Percentiles rank a stretch among this genome's conserved stretches.
phyloP scores from a whole-genome alignment of 2,113 vertebrate genomes.

The Tiliqua scincoides region DNA sequence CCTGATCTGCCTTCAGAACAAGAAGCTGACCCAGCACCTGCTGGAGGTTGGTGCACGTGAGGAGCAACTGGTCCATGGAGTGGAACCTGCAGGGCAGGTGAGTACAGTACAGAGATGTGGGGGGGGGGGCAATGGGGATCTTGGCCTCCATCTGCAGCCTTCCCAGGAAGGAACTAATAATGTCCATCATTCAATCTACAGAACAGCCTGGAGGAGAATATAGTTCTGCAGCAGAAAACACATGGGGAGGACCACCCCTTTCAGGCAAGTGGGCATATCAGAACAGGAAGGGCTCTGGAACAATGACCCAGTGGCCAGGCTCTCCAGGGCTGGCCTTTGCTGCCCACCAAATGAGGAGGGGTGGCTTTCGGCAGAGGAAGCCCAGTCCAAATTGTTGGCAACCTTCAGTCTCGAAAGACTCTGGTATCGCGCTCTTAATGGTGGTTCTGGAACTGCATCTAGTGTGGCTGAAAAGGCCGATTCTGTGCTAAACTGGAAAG shows the following conservation, averaged over 20 bases:
- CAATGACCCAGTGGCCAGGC: fast-evolving
- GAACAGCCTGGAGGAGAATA: background rate
- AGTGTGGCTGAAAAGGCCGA: too few relatives aligned
- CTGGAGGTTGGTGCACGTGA: background rate
- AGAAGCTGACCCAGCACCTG: background rate
- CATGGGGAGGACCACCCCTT: background rate
- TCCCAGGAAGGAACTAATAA: background rate
- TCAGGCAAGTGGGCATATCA: background rate
- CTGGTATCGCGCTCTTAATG: too few relatives aligned
- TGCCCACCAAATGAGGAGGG: background rate
- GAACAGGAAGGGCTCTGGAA: fast-evolving
- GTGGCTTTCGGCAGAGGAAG: too few relatives aligned
- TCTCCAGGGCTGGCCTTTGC: background rate
- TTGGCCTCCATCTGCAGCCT: too few relatives aligned
- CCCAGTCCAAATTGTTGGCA: too few relatives aligned
- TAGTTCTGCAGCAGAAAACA: fast-evolving
- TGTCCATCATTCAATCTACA: background rate
- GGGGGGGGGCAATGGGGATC: too few relatives aligned
- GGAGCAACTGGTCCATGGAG: background rate
- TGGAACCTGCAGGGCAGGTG: background rate
- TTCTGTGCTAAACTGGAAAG: background rate
- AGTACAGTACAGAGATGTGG: background rate
- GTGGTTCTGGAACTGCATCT: too few relatives aligned
- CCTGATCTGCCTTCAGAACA: background rate
- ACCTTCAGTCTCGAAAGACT: too few relatives aligned